phyloP scores from a whole-genome alignment of 2,113 vertebrate genomes.

The Atractosteus spatula region DNA sequence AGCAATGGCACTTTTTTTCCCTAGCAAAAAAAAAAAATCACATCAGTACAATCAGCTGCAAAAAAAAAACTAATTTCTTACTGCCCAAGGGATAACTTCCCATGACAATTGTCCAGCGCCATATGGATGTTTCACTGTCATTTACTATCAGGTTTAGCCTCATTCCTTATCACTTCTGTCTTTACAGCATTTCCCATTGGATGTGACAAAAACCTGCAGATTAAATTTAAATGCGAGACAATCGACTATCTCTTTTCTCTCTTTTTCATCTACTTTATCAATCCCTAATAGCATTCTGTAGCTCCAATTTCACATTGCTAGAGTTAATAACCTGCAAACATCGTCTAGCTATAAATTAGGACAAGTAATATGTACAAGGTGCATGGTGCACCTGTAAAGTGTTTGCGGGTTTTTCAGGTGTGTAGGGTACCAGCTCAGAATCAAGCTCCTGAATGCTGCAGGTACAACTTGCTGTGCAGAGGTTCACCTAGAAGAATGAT shows the following conservation, averaged over 20 bases:
- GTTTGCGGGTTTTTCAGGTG: no score
- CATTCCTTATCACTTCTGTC: not conserved
- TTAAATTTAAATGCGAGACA: not conserved
- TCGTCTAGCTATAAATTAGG: no score
- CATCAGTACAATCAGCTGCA: not conserved
- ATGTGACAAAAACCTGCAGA: not conserved
- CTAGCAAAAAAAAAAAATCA: not conserved
- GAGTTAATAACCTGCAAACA: no score
- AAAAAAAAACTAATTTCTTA: constrained; percentile 2
- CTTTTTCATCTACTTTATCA: not conserved
- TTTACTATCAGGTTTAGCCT: not conserved
- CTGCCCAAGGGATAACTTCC: not conserved
- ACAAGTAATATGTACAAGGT: no score
- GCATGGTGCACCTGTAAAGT: no score
- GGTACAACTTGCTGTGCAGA: no score
- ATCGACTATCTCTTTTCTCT: not conserved
- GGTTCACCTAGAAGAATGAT: no score
- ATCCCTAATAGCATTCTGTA: not conserved
- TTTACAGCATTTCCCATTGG: not conserved
- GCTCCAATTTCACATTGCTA: no score
- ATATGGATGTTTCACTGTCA: not conserved
- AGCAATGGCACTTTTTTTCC: not conserved
- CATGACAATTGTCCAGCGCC: not conserved
- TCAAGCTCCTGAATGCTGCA: no score
- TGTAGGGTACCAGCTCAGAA: no score